Percentiles rank a stretch among this genome's conserved stretches.
Evolutionary conservation across 2,888 invertebrate genomes (phyloP).

Genomic region (Acronicta aceris): DNA sequence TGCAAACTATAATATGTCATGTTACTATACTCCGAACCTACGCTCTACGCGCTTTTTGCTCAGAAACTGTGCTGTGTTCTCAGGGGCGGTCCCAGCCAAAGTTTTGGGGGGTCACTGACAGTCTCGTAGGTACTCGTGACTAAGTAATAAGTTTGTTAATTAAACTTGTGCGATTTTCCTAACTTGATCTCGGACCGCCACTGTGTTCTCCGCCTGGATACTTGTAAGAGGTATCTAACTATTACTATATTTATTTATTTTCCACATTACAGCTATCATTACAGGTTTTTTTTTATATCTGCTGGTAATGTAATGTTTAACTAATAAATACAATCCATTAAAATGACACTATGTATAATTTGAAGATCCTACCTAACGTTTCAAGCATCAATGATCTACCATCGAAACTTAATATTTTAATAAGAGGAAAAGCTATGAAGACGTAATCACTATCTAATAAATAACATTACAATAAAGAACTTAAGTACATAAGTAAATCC

Average conservation of each 20-base stretch:
- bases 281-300: constrained; percentile 5
- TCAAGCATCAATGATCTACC: constrained; percentile 22
- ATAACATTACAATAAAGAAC: too few relatives aligned
- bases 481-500: neutral
- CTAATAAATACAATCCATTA: constrained; percentile 38
- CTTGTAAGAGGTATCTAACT: neutral
- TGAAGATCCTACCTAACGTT: constrained; percentile 37
- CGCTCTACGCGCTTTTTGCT: neutral
- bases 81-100: too few relatives aligned
- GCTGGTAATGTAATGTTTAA: constrained; percentile 41
- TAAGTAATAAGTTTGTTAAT: too few relatives aligned
- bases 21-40: too few relatives aligned
- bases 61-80: constrained; percentile 3
- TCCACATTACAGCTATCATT: too few relatives aligned
- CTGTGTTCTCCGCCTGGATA: constrained; percentile 2
- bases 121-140: too few relatives aligned
- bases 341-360: constrained; percentile 46
- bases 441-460: neutral
- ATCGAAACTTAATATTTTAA: constrained; percentile 26
- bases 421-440: constrained; percentile 7
- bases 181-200: too few relatives aligned
- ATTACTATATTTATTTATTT: too few relatives aligned
- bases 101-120: too few relatives aligned
- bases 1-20: too few relatives aligned
- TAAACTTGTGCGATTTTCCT: too few relatives aligned